Percentiles rank a stretch among this genome's conserved stretches.
These are phyloP conservation scores for Panthera leo DNA, from an alignment of 2,113 vertebrate genomes.

Conservation along the genomic window DNA sequence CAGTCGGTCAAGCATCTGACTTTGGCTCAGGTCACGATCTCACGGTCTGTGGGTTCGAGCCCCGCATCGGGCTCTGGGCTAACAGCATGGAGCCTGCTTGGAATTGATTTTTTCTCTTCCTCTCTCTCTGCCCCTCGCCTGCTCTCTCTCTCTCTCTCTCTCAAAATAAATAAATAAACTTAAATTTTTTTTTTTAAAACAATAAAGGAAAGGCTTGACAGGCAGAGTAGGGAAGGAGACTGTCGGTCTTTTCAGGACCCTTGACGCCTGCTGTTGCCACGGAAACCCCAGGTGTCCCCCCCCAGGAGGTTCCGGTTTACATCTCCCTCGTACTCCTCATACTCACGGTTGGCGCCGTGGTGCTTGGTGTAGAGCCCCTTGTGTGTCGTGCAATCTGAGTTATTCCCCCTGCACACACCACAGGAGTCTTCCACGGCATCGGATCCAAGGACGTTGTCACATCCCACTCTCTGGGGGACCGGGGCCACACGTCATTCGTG, in stretches of 20 bases:
- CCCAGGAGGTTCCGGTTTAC: accelerated
- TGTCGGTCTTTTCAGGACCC: neutral
- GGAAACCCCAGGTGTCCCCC: neutral
- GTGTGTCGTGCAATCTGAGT: slow-evolving; percentile 89
- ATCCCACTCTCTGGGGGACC: slow-evolving; percentile 88
- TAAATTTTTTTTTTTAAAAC: too few species aligned
- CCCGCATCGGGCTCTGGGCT: too few species aligned
- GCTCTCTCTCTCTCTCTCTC: too few species aligned
- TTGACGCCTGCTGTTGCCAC: neutral
- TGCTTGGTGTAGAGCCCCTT: slow-evolving; percentile 90
- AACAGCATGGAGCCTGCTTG: too few species aligned
- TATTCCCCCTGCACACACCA: slow-evolving; percentile 91
- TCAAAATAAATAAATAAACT: too few species aligned
- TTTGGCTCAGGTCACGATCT: too few species aligned
- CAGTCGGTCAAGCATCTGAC: too few species aligned
- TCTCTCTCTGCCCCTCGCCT: too few species aligned
- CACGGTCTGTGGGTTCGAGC: too few species aligned
- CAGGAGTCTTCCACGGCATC: slow-evolving; percentile 87
- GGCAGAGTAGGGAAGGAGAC: neutral
- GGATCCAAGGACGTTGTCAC: slow-evolving; percentile 91
- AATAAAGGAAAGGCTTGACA: neutral
- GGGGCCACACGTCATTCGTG: neutral
- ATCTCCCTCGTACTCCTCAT: neutral
- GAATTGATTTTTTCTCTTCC: too few species aligned
- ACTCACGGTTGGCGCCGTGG: slow-evolving; percentile 89